These are phyloP conservation scores for Psophia crepitans DNA, from an alignment of 2,113 vertebrate genomes.

Conservation along the genomic window DNA sequence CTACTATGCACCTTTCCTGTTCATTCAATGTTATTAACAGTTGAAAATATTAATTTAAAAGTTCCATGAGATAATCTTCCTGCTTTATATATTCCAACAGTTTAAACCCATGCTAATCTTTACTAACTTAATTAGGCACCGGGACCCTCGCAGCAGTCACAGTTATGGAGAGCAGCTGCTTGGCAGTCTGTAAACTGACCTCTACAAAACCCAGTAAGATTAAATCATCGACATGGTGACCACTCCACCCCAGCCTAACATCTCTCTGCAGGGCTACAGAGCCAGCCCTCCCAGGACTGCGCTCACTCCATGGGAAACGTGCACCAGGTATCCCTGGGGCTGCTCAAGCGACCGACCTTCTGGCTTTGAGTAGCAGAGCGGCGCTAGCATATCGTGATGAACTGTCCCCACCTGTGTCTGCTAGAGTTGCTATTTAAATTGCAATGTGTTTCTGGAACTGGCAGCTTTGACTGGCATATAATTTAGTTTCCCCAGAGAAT, in stretches of 20 bases:
- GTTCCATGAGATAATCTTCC: neutral
- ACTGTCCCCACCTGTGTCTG: conserved; percentile 4
- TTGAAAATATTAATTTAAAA: neutral
- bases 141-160: rapidly evolving
- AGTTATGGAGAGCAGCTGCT: conserved; percentile 33
- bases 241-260: neutral
- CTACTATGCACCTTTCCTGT: neutral
- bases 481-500: conserved; percentile 23
- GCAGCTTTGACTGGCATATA: conserved; percentile 5
- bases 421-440: neutral
- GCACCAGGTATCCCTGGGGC: rapidly evolving
- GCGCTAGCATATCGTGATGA: neutral
- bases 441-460: neutral
- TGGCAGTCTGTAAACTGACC: neutral
- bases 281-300: neutral
- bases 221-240: neutral
- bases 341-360: neutral
- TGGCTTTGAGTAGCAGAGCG: neutral
- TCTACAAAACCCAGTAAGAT: neutral
- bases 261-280: neutral
- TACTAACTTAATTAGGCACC: neutral
- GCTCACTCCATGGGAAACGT: rapidly evolving
- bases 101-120: neutral
- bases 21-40: neutral
- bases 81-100: neutral